Conservation (phyloP, 2,888 invertebrate species). For the Oscheius myriophilus region DNA sequence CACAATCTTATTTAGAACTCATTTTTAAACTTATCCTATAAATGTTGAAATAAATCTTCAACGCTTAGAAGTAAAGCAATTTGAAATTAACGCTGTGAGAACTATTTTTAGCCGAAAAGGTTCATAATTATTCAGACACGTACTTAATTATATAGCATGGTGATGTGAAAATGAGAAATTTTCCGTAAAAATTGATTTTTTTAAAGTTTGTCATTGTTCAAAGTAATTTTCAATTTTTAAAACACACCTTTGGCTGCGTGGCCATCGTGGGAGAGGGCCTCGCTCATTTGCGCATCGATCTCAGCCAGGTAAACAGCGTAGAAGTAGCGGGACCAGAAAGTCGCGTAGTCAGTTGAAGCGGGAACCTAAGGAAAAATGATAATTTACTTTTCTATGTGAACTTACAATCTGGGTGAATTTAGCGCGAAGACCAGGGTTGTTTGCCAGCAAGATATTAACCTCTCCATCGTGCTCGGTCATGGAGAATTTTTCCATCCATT, state of each 20-base stretch:
- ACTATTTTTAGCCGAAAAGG: too few relatives aligned
- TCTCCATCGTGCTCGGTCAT: slow-evolving; percentile 66
- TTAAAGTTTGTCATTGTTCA: too few relatives aligned
- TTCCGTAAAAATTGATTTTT: too few relatives aligned
- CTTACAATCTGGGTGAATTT: not conserved
- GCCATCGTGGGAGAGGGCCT: slow-evolving; percentile 42
- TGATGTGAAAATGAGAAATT: too few relatives aligned
- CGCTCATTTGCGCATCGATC: slow-evolving; percentile 57
- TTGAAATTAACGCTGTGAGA: too few relatives aligned
- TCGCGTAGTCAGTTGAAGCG: slow-evolving; percentile 77
- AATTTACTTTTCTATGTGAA: too few relatives aligned
- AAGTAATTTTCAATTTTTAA: not conserved
- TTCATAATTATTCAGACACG: too few relatives aligned
- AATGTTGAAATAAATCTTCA: too few relatives aligned
- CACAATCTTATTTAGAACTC: too few relatives aligned
- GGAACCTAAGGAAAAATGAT: slow-evolving; percentile 73
- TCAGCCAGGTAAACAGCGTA: slow-evolving; percentile 76
- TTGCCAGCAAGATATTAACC: slow-evolving; percentile 77
- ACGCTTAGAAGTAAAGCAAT: too few relatives aligned
- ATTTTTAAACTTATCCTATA: too few relatives aligned
- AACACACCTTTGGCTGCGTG: slow-evolving; percentile 25
- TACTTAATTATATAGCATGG: too few relatives aligned
- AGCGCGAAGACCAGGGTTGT: slow-evolving; percentile 71
- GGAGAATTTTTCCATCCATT: slow-evolving; percentile 53
- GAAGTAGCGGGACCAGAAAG: slow-evolving; percentile 86